Percentiles rank a stretch among this genome's conserved stretches.
Evolutionary conservation across 64 coral and sea anemone species (phyloP).

Genomic region (Astreopora myriophthalma): DNA sequence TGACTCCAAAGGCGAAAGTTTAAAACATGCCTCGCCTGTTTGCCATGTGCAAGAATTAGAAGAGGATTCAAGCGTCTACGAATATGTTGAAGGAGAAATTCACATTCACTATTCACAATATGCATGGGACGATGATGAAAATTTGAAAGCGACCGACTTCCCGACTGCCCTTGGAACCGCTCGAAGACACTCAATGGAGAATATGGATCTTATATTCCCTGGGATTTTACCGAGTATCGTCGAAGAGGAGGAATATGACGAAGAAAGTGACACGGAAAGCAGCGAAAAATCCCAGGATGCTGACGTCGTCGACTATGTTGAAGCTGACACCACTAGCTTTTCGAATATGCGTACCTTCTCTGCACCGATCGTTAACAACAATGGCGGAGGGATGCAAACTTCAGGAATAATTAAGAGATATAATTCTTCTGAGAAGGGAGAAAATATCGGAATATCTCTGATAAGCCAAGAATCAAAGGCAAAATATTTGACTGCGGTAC

Average conservation of each 20-base stretch:
- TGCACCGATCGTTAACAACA: neutral
- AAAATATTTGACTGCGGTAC: neutral
- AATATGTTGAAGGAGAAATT: conserved; percentile 74
- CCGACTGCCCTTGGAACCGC: neutral
- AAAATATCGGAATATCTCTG: neutral
- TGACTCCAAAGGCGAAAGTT: neutral
- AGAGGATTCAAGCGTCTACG: conserved; percentile 41
- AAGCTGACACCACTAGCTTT: neutral
- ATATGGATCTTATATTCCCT: conserved; percentile 90
- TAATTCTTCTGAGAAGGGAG: neutral
- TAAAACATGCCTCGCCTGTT: neutral
- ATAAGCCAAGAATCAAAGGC: neutral
- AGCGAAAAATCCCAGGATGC: conserved; percentile 9
- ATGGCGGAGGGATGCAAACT: neutral
- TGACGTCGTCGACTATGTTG: neutral
- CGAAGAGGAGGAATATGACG: conserved; percentile 75
- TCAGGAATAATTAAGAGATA: neutral
- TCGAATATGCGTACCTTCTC: neutral
- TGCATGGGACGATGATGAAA: conserved; percentile 59
- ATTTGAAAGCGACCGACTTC: neutral
- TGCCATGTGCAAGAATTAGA: neutral
- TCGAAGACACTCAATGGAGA: conserved; percentile 89
- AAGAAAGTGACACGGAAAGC: conserved; percentile 24
- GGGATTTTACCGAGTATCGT: conserved; percentile 80
- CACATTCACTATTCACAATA: conserved; percentile 83